These are phyloP conservation scores for Carlito syrichta DNA, from an alignment of 2,113 vertebrate genomes.

Conservation along the genomic window DNA sequence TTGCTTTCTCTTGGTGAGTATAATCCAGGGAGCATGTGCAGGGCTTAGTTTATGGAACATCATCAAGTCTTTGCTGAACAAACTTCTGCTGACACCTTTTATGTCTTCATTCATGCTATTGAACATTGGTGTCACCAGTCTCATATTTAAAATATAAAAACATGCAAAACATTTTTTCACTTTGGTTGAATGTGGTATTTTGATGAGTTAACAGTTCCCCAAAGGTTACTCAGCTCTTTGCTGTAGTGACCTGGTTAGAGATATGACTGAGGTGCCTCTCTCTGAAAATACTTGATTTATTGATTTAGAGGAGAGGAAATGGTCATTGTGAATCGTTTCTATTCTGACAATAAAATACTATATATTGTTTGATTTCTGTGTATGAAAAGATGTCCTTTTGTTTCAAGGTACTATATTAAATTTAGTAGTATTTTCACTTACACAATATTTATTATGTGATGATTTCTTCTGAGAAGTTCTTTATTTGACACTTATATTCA, in stretches of 20 bases:
- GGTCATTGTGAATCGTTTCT: neutral
- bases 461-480: neutral
- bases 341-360: neutral
- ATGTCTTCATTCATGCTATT: neutral
- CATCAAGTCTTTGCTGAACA: neutral
- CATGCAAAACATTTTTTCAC: neutral
- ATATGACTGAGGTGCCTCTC: neutral
- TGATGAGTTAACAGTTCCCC: constrained; percentile 53
- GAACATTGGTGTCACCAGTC: neutral
- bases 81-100: constrained; percentile 1
- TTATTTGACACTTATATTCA: neutral
- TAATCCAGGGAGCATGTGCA: neutral
- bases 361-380: neutral
- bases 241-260: constrained; percentile 57
- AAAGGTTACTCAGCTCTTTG: constrained; percentile 47
- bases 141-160: neutral
- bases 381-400: neutral
- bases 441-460: neutral
- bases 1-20: no score
- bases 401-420: neutral
- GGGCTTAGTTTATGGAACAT: neutral
- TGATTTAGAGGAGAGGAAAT: neutral
- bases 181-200: constrained; percentile 35
- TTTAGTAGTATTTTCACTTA: neutral
- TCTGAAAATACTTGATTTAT: constrained; percentile 37